These are phyloP conservation scores for Belonocnema kinseyi DNA, from an alignment of 1,140 invertebrate species.

Conservation along the genomic window DNA sequence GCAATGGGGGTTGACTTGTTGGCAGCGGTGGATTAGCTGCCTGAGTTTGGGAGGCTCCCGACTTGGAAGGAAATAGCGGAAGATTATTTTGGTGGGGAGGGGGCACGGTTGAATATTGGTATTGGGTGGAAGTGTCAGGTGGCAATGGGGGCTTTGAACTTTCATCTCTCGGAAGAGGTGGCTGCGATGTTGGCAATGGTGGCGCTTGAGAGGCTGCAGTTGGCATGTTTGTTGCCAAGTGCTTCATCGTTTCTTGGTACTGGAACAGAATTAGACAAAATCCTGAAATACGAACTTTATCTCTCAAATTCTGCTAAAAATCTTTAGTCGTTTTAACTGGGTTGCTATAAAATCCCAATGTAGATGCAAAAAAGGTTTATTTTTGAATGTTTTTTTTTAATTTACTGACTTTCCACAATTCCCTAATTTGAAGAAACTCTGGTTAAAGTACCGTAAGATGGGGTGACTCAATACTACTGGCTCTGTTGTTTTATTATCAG, in stretches of 20 bases:
- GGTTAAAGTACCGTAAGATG: neutral
- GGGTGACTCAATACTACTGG: neutral
- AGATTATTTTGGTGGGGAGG: constrained; percentile 71
- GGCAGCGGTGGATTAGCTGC: constrained; percentile 71
- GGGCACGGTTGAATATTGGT: constrained; percentile 58
- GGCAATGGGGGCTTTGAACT: constrained; percentile 70
- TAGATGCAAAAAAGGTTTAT: no score
- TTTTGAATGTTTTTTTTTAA: no score
- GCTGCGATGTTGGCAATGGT: constrained; percentile 62
- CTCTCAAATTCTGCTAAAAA: constrained; percentile 1
- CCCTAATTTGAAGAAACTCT: no score
- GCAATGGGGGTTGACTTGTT: constrained; percentile 75
- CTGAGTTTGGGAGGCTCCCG: constrained; percentile 45
- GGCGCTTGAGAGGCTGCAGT: constrained; percentile 64
- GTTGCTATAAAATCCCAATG: no score
- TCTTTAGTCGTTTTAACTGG: neutral
- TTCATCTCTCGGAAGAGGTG: constrained; percentile 70
- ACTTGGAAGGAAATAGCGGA: constrained; percentile 64
- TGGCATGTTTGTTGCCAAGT: constrained; percentile 70
- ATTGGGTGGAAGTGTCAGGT: constrained; percentile 63
- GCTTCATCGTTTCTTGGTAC: constrained; percentile 79
- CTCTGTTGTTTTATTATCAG: no score
- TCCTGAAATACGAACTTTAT: neutral
- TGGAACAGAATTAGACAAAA: constrained; percentile 67
- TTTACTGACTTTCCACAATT: no score